Percentiles rank a stretch among this genome's conserved stretches.
Conservation (phyloP, 2,888 invertebrate genomes). For the Cylloceria caligata region DNA sequence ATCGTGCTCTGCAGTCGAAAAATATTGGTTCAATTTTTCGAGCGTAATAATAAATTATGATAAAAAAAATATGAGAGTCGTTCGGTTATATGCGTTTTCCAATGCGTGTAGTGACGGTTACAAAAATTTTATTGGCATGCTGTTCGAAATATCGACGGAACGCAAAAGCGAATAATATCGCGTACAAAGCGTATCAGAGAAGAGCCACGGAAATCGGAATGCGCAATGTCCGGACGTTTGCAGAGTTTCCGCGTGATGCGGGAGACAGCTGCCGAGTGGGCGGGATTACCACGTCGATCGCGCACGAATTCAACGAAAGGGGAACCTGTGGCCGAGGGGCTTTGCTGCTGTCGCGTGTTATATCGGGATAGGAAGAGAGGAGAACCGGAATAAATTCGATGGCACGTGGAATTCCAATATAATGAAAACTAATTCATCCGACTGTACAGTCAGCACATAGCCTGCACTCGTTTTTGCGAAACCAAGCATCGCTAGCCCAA, state of each 20-base stretch:
- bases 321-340: constrained; percentile 6
- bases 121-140: constrained; percentile 55
- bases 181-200: background rate
- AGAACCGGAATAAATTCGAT: constrained; percentile 58
- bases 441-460: constrained; percentile 30
- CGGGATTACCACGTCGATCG: constrained; percentile 67
- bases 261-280: constrained; percentile 70
- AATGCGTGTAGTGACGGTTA: constrained; percentile 18
- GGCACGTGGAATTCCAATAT: constrained; percentile 64
- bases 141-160: constrained; percentile 39
- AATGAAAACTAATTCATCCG: constrained; percentile 66
- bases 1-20: background rate
- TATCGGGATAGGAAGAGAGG: constrained; percentile 35
- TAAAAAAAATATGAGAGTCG: background rate
- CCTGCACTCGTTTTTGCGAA: constrained; percentile 22
- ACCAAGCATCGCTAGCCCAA: constrained; percentile 7
- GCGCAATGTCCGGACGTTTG: constrained; percentile 47
- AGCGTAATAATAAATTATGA: background rate
- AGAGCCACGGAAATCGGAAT: constrained; percentile 22
- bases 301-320: constrained; percentile 38
- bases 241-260: constrained; percentile 48
- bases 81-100: background rate
- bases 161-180: constrained; percentile 28
- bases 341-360: constrained; percentile 25
- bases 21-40: background rate